phyloP scores from a whole-genome alignment of 2,888 invertebrate species.

The Rotaria socialis region DNA sequence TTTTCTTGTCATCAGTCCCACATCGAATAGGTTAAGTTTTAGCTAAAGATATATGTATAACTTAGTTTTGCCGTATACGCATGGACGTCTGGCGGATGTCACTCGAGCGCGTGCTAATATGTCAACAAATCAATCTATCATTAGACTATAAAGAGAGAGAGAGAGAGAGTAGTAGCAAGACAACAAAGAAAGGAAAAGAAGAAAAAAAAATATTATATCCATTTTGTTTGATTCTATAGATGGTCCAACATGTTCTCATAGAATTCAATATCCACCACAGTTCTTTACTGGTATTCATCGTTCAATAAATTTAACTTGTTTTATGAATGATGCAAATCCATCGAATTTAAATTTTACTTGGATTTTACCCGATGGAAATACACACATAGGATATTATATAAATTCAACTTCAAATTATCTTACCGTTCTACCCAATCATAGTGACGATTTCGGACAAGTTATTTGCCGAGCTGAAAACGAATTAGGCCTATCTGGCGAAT shows the following conservation, averaged over 20 bases:
- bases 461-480: constrained; percentile 32
- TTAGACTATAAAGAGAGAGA: neutral
- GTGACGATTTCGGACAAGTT: neutral
- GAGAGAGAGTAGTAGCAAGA: neutral
- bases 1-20: neutral
- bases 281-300: constrained; percentile 24
- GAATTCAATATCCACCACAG: neutral
- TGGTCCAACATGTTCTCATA: constrained; percentile 23
- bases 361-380: neutral
- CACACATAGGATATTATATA: neutral
- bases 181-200: neutral
- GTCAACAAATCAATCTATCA: constrained; percentile 29
- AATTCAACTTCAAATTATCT: neutral
- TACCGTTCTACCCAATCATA: neutral
- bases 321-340: constrained; percentile 36
- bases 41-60: neutral
- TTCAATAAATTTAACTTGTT: constrained; percentile 26
- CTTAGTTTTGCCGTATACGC: neutral
- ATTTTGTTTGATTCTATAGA: constrained; percentile 10
- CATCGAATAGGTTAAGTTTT: neutral
- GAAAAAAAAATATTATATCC: neutral
- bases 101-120: constrained; percentile 11
- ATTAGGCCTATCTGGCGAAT: neutral
- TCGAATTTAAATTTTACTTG: constrained; percentile 17
- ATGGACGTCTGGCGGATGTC: constrained; percentile 32